Conservation (phyloP, 2,797 vertebrate species). For the Selene dorsalis region DNA sequence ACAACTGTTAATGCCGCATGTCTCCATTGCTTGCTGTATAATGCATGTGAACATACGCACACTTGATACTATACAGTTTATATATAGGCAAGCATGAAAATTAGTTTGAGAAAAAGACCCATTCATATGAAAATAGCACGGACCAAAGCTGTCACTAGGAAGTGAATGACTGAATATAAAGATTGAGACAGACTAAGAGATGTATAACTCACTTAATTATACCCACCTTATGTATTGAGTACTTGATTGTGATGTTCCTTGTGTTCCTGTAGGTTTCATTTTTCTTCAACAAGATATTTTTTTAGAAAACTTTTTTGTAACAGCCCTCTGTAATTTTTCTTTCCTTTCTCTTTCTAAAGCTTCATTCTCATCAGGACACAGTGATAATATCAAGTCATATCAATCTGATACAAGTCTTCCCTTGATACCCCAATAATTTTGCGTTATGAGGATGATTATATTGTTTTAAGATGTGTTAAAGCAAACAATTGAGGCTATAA, state of each 20-base stretch:
- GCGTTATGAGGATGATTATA: too few relatives aligned
- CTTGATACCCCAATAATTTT: neutral
- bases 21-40: constrained; percentile 21
- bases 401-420: neutral
- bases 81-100: constrained; percentile 2
- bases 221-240: neutral
- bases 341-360: too few relatives aligned
- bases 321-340: too few relatives aligned
- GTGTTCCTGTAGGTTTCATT: constrained; percentile 3
- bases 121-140: constrained; percentile 3
- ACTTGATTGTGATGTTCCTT: neutral
- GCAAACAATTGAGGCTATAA: neutral
- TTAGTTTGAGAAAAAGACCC: neutral
- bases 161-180: neutral
- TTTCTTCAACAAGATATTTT: neutral
- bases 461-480: too few relatives aligned
- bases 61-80: neutral
- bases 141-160: neutral
- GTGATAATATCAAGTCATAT: neutral
- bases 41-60: neutral
- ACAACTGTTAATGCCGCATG: constrained; percentile 19
- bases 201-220: neutral
- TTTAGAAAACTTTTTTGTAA: neutral
- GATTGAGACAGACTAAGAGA: neutral
- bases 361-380: too few relatives aligned